A percentile compares a stretch with the other conserved stretches of the same genome.
Conservation (phyloP, 2,797 vertebrate species). For the Lutjanus argentimaculatus region DNA sequence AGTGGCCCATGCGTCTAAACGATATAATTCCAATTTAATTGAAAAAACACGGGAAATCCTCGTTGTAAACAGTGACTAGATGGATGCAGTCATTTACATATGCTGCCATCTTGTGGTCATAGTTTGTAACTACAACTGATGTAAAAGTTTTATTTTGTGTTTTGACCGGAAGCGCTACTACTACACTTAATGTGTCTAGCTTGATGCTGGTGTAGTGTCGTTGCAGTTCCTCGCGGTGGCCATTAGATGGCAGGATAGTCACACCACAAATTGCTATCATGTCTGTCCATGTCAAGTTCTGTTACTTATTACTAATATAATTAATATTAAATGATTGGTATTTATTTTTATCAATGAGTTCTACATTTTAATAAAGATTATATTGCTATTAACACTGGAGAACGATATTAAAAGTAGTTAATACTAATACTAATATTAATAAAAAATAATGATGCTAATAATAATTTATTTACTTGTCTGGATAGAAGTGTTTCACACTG, state of each 20-base stretch:
- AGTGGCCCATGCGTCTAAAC: background rate
- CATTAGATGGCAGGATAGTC: background rate
- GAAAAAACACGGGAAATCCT: background rate
- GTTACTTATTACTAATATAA: background rate
- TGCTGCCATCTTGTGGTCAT: background rate
- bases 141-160: background rate
- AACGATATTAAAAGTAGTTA: too few species aligned
- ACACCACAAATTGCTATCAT: too few species aligned
- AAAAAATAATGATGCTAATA: too few species aligned
- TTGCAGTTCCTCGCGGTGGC: background rate
- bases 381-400: background rate
- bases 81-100: background rate
- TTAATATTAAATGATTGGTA: too few species aligned
- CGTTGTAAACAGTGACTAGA: background rate
- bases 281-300: too few species aligned
- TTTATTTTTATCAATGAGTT: too few species aligned
- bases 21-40: background rate
- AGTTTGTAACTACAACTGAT: background rate
- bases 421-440: too few species aligned
- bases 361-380: background rate
- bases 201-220: background rate
- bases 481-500: too few species aligned
- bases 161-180: background rate
- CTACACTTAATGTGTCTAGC: background rate
- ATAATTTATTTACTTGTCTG: too few species aligned